phyloP scores from a whole-genome alignment of 1,140 invertebrate genomes.

The Meteorus sp. region DNA sequence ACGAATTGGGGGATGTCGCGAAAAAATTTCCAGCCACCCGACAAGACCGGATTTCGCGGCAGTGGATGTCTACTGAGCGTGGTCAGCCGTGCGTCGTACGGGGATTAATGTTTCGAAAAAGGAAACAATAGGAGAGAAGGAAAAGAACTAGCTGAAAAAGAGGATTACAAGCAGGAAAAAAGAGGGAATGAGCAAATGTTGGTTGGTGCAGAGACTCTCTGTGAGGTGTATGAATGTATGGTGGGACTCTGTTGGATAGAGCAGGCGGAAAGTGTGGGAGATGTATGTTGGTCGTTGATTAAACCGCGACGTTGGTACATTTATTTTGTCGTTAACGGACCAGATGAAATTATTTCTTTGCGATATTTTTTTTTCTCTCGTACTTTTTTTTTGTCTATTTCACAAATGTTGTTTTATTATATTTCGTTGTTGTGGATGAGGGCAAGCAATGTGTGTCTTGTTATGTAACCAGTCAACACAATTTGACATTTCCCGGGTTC shows the following conservation, averaged over 20 bases:
- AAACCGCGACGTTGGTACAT: background rate
- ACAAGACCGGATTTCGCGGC: conserved; percentile 10
- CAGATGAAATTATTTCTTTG: background rate
- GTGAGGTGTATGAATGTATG: background rate
- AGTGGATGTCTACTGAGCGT: conserved; percentile 1
- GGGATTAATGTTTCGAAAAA: conserved; percentile 27
- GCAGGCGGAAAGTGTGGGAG: background rate
- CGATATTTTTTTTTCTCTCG: background rate
- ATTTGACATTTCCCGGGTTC: no score
- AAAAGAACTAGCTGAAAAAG: background rate
- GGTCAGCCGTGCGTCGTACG: conserved; percentile 18
- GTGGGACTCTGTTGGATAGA: background rate
- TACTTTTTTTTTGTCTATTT: background rate
- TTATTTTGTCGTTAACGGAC: background rate
- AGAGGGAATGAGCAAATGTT: no score
- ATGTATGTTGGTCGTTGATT: conserved; percentile 2
- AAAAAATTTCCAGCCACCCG: conserved; percentile 14
- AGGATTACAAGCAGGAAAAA: no score
- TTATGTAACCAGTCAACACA: no score
- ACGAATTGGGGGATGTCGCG: conserved; percentile 29
- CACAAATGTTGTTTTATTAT: background rate
- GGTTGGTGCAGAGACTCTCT: no score
- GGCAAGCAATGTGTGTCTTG: no score
- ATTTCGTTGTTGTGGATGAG: no score
- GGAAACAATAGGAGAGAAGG: conserved; percentile 8